Base-by-base conservation (phyloP, 2,797 vertebrate genomes). In the Natrix natrix region DNA sequence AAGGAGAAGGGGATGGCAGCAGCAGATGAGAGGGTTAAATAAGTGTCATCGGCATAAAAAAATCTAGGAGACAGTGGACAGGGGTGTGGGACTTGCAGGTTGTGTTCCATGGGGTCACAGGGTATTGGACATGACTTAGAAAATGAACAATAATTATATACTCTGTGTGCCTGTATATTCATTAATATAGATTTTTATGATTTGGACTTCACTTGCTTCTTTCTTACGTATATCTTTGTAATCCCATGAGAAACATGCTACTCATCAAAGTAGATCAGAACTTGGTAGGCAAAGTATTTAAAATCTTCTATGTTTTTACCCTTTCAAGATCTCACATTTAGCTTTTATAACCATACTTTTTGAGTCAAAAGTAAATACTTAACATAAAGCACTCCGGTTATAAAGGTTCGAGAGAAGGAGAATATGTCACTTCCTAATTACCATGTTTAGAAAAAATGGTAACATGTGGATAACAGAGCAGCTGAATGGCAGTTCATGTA, bases 51-150 rank as follows among this genome's bases (percentile, higher is more conserved):
- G 13, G n/a, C 5, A 1, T n/a, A 32, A 32, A 32, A 32, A 69
- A 13, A n/a, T 32, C n/a, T 69, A 69, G n/a, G 66, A 69, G 0
- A 69, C 14, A 69, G 14, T 69, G 66, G n/a, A 16, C 43, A n/a
- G n/a, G 26, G 17, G 10, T 0, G 66, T 13, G n/a, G n/a, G n/a
- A 4, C 6, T 69, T n/a, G 4, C 14, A 0, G 32, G n/a, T 8
- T 69, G 14, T 69, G 13, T n/a, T 16, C 66, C 5, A 16, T 69
- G n/a, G 66, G n/a, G 6, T 16, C n/a, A 69, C n/a, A 14, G 66
- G n/a, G 2, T n/a, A 28, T 66, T 66, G 63, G 63, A n/a, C 63
- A 69, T 69, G 63, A 66, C 28, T 66, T 66, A n/a, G 63, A 4
- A 13, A 66, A 28, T 66, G 63, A 66, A 66, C 63, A 16, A 69